Evolutionary conservation across 2,797 vertebrate species (phyloP).

Genomic region (Epinephelus malabaricus): DNA sequence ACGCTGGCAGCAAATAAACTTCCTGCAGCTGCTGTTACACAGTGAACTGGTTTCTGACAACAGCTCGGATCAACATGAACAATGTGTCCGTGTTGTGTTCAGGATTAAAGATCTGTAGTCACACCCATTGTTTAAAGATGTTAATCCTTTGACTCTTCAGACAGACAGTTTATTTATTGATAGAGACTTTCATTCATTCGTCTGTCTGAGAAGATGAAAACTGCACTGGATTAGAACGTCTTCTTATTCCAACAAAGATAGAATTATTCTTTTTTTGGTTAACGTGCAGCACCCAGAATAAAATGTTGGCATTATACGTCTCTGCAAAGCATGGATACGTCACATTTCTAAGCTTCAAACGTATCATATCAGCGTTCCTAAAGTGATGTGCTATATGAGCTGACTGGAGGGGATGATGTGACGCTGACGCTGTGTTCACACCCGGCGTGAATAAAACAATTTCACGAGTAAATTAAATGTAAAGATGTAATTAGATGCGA

Average conservation of each 20-base stretch:
- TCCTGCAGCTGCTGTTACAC: slow-evolving; percentile 25
- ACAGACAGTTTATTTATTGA: neutral
- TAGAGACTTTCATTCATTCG: neutral
- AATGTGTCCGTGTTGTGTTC: slow-evolving; percentile 21
- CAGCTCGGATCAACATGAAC: slow-evolving; percentile 13
- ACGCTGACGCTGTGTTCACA: too few relatives aligned
- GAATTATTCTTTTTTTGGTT: neutral
- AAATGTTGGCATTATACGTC: too few relatives aligned
- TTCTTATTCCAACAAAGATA: neutral
- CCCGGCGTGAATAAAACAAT: too few relatives aligned
- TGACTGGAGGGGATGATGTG: too few relatives aligned
- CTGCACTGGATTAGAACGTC: neutral
- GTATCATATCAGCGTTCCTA: too few relatives aligned
- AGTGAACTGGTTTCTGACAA: slow-evolving; percentile 23
- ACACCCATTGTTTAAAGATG: slow-evolving; percentile 20
- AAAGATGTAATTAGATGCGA: too few relatives aligned
- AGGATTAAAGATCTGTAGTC: slow-evolving; percentile 29
- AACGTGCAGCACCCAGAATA: neutral
- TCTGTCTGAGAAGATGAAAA: neutral
- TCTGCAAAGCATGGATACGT: too few relatives aligned
- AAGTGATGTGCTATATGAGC: too few relatives aligned
- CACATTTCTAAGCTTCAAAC: too few relatives aligned
- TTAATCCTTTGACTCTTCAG: slow-evolving; percentile 1
- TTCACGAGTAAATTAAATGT: too few relatives aligned
- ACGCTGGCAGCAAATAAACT: neutral